phyloP scores from a whole-genome alignment of 2,888 invertebrate genomes.

The Amblyjoppa proteus region DNA sequence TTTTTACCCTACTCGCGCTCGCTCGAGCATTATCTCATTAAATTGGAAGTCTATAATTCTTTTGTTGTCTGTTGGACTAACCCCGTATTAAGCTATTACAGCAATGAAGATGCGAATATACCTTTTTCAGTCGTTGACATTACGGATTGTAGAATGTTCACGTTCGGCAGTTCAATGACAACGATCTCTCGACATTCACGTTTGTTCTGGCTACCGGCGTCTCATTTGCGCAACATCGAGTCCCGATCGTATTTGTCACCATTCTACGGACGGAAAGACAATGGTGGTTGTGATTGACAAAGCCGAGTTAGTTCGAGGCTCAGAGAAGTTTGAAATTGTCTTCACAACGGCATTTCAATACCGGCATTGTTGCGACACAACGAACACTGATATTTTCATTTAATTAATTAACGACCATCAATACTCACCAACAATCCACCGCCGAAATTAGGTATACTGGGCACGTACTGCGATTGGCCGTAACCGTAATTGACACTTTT shows the following conservation, averaged over 20 bases:
- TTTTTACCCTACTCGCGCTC: conserved; percentile 11
- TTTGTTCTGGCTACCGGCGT: conserved; percentile 32
- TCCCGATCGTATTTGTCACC: conserved; percentile 68
- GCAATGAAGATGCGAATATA: conserved; percentile 57
- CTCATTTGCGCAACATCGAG: conserved; percentile 69
- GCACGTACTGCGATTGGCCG: conserved; percentile 74
- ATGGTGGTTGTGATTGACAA: not conserved
- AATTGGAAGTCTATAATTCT: conserved; percentile 51
- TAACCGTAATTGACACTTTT: conserved; percentile 75
- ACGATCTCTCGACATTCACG: conserved; percentile 49
- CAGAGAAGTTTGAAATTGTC: not conserved
- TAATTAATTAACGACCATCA: not conserved
- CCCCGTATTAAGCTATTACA: conserved; percentile 50
- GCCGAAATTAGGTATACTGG: conserved; percentile 75
- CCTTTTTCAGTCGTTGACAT: conserved; percentile 63
- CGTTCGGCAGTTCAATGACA: conserved; percentile 70
- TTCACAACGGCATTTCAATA: not conserved
- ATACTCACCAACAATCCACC: conserved; percentile 78
- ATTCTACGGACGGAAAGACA: conserved; percentile 40
- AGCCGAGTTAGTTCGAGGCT: not conserved
- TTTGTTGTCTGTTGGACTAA: conserved; percentile 43
- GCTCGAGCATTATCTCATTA: conserved; percentile 27
- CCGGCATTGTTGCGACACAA: not conserved
- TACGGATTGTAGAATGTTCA: conserved; percentile 67
- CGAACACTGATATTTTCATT: not conserved